These are phyloP conservation scores for Cynopterus brachyotis DNA, from an alignment of 2,113 vertebrate species.

Conservation along the genomic window DNA sequence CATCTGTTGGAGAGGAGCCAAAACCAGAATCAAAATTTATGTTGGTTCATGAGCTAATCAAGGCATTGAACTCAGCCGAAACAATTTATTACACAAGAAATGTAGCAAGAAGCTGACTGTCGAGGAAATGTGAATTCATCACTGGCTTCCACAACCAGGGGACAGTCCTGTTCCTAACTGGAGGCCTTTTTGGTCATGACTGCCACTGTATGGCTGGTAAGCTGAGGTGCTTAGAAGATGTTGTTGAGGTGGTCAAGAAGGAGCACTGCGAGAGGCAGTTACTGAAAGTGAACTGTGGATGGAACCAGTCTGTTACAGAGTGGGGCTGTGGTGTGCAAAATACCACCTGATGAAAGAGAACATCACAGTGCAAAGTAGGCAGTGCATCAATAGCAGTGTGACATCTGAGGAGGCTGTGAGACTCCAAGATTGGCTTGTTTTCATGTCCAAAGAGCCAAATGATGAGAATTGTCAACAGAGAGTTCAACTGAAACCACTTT, in stretches of 20 bases:
- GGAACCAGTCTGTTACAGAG: background rate
- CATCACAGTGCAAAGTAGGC: background rate
- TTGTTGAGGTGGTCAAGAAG: background rate
- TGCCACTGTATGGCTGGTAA: background rate
- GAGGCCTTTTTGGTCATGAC: background rate
- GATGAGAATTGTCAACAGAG: background rate
- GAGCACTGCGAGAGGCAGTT: background rate
- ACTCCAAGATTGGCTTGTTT: background rate
- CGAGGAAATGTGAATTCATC: background rate
- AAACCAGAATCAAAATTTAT: slow-evolving; percentile 1
- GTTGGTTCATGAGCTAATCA: background rate
- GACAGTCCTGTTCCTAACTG: accelerated
- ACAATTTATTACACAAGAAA: background rate
- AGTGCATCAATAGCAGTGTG: background rate
- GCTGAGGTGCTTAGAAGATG: accelerated
- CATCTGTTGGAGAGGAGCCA: background rate
- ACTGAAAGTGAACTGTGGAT: background rate
- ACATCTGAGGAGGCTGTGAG: background rate
- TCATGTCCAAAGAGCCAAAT: background rate
- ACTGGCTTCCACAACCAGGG: background rate
- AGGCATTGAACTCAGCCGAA: background rate
- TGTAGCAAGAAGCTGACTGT: background rate
- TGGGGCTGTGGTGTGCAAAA: background rate
- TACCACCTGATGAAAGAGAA: background rate
- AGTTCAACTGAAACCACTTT: background rate